phyloP scores from a whole-genome alignment of 2,113 vertebrate species.

The Myotis lucifugus region DNA sequence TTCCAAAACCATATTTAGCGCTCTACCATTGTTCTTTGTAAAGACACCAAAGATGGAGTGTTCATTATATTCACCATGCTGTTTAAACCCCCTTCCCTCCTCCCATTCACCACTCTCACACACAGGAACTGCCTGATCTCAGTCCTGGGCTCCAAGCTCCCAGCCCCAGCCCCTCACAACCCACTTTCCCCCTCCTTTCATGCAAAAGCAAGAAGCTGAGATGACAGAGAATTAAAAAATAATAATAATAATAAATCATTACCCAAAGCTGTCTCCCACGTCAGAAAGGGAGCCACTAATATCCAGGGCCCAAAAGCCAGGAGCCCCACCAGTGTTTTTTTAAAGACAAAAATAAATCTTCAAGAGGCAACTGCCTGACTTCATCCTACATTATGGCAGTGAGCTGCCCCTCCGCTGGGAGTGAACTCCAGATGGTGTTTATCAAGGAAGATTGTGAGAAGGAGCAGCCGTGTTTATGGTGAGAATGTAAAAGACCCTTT shows the following conservation, averaged over 20 bases:
- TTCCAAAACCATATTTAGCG: not conserved
- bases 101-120: not conserved
- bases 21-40: not conserved
- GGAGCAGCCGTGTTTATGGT: constrained; percentile 9
- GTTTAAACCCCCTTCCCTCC: not conserved
- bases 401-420: not conserved
- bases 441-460: constrained; percentile 41
- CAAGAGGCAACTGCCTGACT: not conserved
- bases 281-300: not conserved
- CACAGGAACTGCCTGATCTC: not conserved
- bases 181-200: not conserved
- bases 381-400: not conserved
- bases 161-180: not conserved
- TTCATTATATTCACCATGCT: not conserved
- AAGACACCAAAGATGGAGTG: not conserved
- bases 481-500: constrained; percentile 39
- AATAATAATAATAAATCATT: not conserved
- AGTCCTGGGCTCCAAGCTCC: not conserved
- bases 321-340: not conserved
- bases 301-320: not conserved
- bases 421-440: constrained; percentile 44
- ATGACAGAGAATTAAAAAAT: not conserved
- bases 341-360: not conserved
- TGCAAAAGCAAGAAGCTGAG: not conserved
- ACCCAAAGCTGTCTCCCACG: not conserved